Evolutionary conservation across 30 jellyfish, hydroid and myxozoan species (phyloP).

Genomic region (Turritopsis dohrnii): DNA sequence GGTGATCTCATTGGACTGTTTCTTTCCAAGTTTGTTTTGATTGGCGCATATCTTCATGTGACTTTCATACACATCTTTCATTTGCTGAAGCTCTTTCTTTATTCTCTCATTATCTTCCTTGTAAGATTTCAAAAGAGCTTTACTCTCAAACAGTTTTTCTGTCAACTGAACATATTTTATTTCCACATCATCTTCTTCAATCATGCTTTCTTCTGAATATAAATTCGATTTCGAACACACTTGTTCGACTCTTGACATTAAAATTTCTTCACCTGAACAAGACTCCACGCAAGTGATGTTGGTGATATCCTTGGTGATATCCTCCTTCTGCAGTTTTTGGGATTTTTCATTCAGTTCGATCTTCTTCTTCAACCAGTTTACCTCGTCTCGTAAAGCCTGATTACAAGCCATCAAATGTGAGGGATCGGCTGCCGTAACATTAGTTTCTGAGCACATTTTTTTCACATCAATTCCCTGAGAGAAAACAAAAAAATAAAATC

Average conservation of each 20-base stretch:
- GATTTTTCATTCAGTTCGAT: background rate
- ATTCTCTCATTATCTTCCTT: background rate
- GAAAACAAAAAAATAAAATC: too few relatives aligned
- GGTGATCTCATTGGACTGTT: background rate
- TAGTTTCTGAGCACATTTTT: constrained; percentile 17
- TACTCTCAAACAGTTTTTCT: background rate
- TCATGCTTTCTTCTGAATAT: background rate
- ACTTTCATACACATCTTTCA: constrained; percentile 29
- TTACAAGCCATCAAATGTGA: background rate
- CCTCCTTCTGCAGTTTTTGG: background rate
- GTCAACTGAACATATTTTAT: background rate
- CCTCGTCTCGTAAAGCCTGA: constrained; percentile 2
- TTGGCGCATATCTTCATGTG: constrained; percentile 26
- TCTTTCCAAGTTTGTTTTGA: background rate
- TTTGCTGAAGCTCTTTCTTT: constrained; percentile 22
- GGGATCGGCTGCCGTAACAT: background rate
- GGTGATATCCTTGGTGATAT: background rate
- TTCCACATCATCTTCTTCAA: background rate
- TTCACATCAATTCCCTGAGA: constrained; percentile 20
- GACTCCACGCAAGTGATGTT: background rate
- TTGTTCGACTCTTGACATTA: constrained; percentile 4
- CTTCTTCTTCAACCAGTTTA: background rate
- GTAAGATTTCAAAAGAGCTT: background rate
- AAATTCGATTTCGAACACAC: background rate
- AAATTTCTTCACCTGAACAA: background rate